These are phyloP conservation scores for Neosilurus mollespiculum DNA, from an alignment of 2,797 vertebrate species.

Conservation along the genomic window DNA sequence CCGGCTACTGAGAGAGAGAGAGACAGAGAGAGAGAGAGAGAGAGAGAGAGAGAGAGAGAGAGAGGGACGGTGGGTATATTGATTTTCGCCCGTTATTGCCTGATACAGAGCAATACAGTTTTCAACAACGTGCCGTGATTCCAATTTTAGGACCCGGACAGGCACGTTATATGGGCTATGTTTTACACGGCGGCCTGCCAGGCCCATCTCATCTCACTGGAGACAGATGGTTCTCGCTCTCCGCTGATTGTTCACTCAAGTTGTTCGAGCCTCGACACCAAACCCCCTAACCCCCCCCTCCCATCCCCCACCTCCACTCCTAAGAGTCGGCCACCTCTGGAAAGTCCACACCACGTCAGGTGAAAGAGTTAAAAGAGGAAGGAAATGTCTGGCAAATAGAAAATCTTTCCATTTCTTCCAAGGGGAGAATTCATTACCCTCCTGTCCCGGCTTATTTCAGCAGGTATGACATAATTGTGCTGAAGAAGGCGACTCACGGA, in stretches of 20 bases:
- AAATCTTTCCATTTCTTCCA: constrained; percentile 56
- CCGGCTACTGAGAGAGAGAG: constrained; percentile 38
- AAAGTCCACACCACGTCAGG: constrained; percentile 49
- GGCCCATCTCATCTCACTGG: constrained; percentile 57
- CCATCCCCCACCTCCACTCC: not conserved
- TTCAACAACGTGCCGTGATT: constrained; percentile 60
- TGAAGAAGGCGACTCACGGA: constrained; percentile 44
- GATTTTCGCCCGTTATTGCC: constrained; percentile 61
- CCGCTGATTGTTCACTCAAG: constrained; percentile 62
- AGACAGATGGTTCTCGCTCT: constrained; percentile 64
- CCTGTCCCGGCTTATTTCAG: constrained; percentile 56
- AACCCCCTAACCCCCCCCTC: not conserved
- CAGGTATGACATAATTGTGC: constrained; percentile 53
- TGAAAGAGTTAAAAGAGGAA: constrained; percentile 55
- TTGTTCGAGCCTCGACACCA: constrained; percentile 34
- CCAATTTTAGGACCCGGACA: constrained; percentile 64
- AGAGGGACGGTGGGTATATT: constrained; percentile 55
- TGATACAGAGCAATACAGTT: constrained; percentile 61
- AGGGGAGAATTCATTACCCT: constrained; percentile 54
- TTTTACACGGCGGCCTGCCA: constrained; percentile 59
- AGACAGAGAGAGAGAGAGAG: not conserved
- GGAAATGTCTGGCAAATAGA: constrained; percentile 57
- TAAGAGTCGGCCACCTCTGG: constrained; percentile 12
- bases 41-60: not conserved
- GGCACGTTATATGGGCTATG: constrained; percentile 60